These are phyloP conservation scores for Nyctibius grandis DNA, from an alignment of 2,797 vertebrate species.

Conservation along the genomic window DNA sequence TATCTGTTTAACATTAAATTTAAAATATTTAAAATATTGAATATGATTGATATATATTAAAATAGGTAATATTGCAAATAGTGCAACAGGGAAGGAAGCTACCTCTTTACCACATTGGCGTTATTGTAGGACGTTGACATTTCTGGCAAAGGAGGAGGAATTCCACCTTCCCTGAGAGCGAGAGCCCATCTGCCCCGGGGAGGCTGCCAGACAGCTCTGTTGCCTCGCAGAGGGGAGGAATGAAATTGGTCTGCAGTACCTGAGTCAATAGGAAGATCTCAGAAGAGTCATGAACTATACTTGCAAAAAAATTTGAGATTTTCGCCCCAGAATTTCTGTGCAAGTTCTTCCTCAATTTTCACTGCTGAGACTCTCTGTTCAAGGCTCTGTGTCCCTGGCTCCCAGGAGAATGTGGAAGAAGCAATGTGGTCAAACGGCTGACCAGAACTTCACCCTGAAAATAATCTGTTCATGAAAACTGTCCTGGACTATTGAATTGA, in stretches of 20 bases:
- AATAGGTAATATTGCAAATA: not conserved
- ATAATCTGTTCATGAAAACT: not conserved
- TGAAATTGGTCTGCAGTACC: not conserved
- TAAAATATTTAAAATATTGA: not conserved
- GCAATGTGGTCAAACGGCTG: not conserved
- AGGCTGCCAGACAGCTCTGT: not conserved
- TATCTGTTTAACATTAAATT: not conserved
- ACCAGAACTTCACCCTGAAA: not conserved
- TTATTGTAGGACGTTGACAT: not conserved
- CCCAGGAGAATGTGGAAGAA: not conserved
- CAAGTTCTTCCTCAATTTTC: not conserved
- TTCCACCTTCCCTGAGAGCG: not conserved
- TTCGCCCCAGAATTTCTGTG: not conserved
- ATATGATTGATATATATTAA: not conserved
- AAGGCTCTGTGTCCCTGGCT: not conserved
- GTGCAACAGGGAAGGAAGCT: not conserved
- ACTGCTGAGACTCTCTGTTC: rapidly evolving
- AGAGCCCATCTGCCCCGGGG: rapidly evolving
- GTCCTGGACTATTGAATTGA: not conserved
- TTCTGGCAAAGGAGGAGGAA: not conserved
- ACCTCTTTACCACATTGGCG: not conserved
- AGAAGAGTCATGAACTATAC: not conserved
- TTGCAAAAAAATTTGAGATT: not conserved
- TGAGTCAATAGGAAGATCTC: not conserved
- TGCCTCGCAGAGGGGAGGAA: not conserved